phyloP scores from a whole-genome alignment of 2,113 vertebrate species.

The Tachysurus fulvidraco region DNA sequence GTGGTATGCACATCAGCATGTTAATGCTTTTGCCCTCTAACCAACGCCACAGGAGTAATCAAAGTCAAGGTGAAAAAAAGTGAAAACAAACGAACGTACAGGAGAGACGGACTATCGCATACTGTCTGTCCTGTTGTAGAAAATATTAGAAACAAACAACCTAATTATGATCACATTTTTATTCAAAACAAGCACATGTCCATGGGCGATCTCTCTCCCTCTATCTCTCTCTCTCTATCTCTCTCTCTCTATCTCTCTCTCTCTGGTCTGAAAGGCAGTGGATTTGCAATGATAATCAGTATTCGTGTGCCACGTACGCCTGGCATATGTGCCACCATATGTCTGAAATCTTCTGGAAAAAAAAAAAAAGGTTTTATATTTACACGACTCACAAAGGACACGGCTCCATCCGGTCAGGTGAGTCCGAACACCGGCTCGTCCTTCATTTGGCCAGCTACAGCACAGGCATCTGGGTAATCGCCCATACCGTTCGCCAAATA shows the following conservation, averaged over 20 bases:
- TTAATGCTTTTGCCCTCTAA: constrained; percentile 18
- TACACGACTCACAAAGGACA: constrained; percentile 47
- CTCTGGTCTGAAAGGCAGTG: constrained; percentile 50
- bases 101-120: neutral
- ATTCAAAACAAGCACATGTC: constrained; percentile 43
- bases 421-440: constrained; percentile 13
- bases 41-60: constrained; percentile 16
- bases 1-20: constrained; percentile 4
- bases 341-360: constrained; percentile 55
- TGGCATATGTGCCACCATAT: constrained; percentile 64
- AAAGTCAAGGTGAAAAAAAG: constrained; percentile 19
- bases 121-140: neutral
- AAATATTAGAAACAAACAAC: constrained; percentile 43
- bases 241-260: constrained; percentile 40
- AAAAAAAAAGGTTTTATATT: constrained; percentile 40
- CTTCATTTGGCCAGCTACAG: constrained; percentile 26
- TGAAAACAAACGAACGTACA: neutral
- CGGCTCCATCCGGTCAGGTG: constrained; percentile 29
- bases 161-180: constrained; percentile 52
- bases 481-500: constrained; percentile 20
- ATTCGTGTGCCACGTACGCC: constrained; percentile 56
- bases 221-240: constrained; percentile 37
- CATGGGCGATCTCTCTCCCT: constrained; percentile 40
- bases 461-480: constrained; percentile 22
- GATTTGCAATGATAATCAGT: constrained; percentile 60